Conservation (phyloP, 2,113 vertebrate genomes). For the Neotoma lepida region DNA sequence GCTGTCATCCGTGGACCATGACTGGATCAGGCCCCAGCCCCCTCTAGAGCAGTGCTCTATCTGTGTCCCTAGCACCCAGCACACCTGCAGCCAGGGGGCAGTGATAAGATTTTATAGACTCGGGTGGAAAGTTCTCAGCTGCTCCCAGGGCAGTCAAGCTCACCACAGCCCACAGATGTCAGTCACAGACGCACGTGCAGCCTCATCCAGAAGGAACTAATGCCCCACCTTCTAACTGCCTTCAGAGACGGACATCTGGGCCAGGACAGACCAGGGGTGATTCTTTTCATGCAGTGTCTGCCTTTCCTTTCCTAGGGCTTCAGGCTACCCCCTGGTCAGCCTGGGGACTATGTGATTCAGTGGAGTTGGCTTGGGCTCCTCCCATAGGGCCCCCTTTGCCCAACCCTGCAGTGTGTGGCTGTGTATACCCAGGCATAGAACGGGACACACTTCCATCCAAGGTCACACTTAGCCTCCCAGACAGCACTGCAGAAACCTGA, state of each 20-base stretch:
- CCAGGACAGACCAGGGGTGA: neutral
- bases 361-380: neutral
- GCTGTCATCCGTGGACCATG: neutral
- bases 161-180: neutral
- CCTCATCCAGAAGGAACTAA: fast-evolving
- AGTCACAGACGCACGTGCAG: neutral
- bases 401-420: neutral
- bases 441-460: neutral
- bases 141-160: neutral
- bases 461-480: neutral
- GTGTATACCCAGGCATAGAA: neutral
- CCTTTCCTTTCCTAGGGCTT: neutral
- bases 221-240: neutral
- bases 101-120: neutral
- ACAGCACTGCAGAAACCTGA: neutral
- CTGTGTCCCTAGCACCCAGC: neutral
- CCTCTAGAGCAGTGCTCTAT: neutral
- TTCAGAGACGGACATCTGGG: neutral
- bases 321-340: neutral
- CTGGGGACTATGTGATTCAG: neutral
- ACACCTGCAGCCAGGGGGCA: neutral
- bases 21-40: neutral
- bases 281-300: neutral
- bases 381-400: neutral
- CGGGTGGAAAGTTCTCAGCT: neutral